A percentile compares a stretch with the other conserved stretches of the same genome.
These are phyloP conservation scores for Vireo altiloquus DNA, from an alignment of 2,113 vertebrate genomes.

Conservation along the genomic window DNA sequence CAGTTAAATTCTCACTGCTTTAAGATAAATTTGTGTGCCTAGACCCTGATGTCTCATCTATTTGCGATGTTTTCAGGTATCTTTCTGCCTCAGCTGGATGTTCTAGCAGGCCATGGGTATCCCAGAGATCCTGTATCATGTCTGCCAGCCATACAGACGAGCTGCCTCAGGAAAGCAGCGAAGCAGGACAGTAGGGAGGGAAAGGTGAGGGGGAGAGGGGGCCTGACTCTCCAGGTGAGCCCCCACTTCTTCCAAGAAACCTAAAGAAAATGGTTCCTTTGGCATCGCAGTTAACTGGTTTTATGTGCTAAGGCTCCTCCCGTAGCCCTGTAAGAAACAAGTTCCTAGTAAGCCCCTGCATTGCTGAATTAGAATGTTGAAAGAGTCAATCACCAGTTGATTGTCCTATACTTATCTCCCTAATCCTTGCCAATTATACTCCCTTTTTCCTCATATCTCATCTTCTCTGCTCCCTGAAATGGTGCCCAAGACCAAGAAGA, in stretches of 20 bases:
- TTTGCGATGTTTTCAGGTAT: not conserved
- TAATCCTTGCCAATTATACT: no score
- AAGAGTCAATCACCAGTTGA: no score
- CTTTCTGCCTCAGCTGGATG: not conserved
- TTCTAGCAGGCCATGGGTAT: not conserved
- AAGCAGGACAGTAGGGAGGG: not conserved
- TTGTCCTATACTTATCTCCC: no score
- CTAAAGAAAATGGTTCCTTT: not conserved
- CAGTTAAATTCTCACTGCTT: not conserved
- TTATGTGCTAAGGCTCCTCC: not conserved
- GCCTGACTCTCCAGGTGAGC: not conserved
- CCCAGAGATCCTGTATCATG: not conserved
- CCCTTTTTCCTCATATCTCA: no score
- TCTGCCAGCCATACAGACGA: not conserved
- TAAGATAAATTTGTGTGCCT: not conserved
- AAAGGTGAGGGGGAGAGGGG: not conserved
- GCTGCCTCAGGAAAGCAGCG: not conserved
- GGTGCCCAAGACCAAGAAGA: no score
- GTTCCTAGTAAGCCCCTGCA: no score
- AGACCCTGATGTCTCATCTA: no score
- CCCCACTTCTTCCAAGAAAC: not conserved
- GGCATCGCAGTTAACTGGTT: not conserved
- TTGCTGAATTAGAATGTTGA: no score
- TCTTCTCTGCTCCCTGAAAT: no score
- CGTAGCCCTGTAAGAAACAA: no score